Evolutionary conservation across 53 echinoderm and acorn worm genomes (phyloP), one percentile per base, ranked within the genome.

Genomic region (Zoroaster sp.): DNA sequence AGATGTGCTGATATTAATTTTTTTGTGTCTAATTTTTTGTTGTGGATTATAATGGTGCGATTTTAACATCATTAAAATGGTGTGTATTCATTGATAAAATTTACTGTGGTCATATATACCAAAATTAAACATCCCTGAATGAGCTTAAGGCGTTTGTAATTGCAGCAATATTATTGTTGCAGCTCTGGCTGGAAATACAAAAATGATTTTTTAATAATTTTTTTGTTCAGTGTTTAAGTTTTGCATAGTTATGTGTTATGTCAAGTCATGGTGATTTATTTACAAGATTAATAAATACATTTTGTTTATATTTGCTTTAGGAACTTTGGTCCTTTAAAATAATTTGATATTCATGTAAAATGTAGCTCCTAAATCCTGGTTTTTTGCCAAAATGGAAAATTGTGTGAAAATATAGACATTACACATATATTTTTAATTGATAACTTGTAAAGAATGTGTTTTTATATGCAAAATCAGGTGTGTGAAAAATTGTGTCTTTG

Each of bases 391-490:
- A 35, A 31, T 9, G 1, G 15, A 38, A 35, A 44, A 35, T 39
- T 36, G 31, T 54, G 42, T 38, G 14, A 39, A 31, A 28, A 31
- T 20, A 4, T 18, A 33, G 67, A 40, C 42, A 44, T 66, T 39
- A 66, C 66, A 43, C 17, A 13, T 81, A 63, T 81, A 81, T 81
- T 81, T 80, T 80, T 81, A 31, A 81, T 23, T 39, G 67, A 43
- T 44, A 44, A 53, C 6, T 36, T 78, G 78, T 81, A 67, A 81
- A 81, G 81, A 81, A 28, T 66, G 43, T 66, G 66, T 17, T 81
- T 78, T 81, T 81, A 81, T 81, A 81, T 81, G 81, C 81, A 81
- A 81, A 47, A 81, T 21, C 42, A 42, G 76, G 81, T 81, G 81
- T 81, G 81, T 81, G 81, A 81, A 41, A 41, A 66, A 42, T 18